Conservation (phyloP, 2,888 invertebrate genomes). For the Zootermopsis nevadensis region DNA sequence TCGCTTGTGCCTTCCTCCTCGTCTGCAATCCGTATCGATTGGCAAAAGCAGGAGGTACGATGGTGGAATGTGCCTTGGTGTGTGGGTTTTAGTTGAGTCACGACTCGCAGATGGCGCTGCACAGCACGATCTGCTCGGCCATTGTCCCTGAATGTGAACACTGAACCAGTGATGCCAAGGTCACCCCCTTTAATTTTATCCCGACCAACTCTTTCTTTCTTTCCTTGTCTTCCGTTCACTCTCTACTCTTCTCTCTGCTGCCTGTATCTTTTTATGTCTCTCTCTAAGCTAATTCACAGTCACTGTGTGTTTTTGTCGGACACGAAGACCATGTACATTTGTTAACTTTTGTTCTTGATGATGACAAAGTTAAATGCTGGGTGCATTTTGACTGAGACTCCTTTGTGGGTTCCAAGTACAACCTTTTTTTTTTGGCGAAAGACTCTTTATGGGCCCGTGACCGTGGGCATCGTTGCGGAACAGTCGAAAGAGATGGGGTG, state of each 20-base stretch:
- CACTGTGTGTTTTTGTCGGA: not conserved
- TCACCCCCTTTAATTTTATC: slow-evolving; percentile 41
- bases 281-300: not conserved
- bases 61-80: not conserved
- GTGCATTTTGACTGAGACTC: too few relatives aligned
- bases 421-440: too few relatives aligned
- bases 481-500: too few relatives aligned
- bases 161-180: slow-evolving; percentile 54
- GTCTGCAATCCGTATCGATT: too few relatives aligned
- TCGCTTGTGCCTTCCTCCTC: too few relatives aligned
- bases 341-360: too few relatives aligned
- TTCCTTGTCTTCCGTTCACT: slow-evolving; percentile 35
- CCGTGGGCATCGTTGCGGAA: too few relatives aligned
- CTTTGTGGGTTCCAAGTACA: too few relatives aligned
- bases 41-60: too few relatives aligned
- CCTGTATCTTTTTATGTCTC: not conserved
- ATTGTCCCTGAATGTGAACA: slow-evolving; percentile 53
- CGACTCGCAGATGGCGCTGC: slow-evolving; percentile 34
- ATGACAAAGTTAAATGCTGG: too few relatives aligned
- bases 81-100: slow-evolving; percentile 41
- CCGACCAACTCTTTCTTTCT: slow-evolving; percentile 19
- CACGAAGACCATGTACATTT: not conserved
- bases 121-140: slow-evolving; percentile 44
- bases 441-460: too few relatives aligned
- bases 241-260: not conserved